phyloP scores from a whole-genome alignment of 1,140 invertebrate species.

The Acarapis woodi region DNA sequence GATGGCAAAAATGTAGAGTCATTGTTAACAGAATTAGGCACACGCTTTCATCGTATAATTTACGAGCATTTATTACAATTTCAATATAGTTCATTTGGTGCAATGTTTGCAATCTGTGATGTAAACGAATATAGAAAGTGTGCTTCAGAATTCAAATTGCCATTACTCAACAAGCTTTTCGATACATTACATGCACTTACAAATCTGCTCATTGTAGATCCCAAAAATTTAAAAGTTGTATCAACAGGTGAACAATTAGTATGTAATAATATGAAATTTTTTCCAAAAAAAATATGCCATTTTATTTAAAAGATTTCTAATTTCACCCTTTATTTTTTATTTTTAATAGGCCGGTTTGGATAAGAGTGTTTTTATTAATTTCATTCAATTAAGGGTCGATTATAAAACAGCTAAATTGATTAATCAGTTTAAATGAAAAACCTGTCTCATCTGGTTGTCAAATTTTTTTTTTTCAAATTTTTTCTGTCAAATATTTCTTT shows the following conservation, averaged over 20 bases:
- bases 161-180: constrained; percentile 53
- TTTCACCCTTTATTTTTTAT: constrained; percentile 11
- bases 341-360: constrained; percentile 49
- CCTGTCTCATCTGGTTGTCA: too few relatives aligned
- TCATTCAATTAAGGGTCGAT: constrained; percentile 72
- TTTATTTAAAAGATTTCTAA: not conserved
- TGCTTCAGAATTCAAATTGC: constrained; percentile 36
- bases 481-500: too few relatives aligned
- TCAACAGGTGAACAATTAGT: constrained; percentile 77
- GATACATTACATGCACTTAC: constrained; percentile 80
- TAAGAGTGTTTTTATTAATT: constrained; percentile 51
- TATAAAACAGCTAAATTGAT: constrained; percentile 52
- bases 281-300: not conserved
- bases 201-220: constrained; percentile 77
- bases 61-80: constrained; percentile 82
- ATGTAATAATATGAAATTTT: constrained; percentile 15
- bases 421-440: constrained; percentile 13
- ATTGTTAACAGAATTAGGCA: constrained; percentile 59
- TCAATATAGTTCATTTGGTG: constrained; percentile 82
- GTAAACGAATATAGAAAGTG: constrained; percentile 73
- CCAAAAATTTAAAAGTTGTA: constrained; percentile 81
- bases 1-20: constrained; percentile 77
- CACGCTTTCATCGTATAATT: constrained; percentile 65
- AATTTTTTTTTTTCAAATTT: too few relatives aligned
- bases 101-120: constrained; percentile 91